These are phyloP conservation scores for Hipparchia semele DNA, from an alignment of 2,888 invertebrate species.

Conservation along the genomic window DNA sequence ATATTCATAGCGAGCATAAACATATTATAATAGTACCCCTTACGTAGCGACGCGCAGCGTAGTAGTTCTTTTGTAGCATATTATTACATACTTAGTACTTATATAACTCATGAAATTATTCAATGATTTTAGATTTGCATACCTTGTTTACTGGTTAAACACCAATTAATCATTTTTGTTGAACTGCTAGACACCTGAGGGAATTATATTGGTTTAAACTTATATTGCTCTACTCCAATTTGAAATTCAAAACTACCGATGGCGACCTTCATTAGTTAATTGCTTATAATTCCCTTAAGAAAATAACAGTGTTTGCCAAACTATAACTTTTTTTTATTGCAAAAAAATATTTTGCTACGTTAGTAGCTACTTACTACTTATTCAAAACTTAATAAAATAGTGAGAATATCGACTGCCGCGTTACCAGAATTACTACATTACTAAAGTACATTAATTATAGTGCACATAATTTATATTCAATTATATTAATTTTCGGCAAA, in stretches of 20 bases:
- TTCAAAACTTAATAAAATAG: no score
- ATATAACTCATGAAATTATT: background rate
- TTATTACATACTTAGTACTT: no score
- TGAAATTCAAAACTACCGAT: slow-evolving; percentile 53
- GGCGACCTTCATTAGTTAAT: slow-evolving; percentile 60
- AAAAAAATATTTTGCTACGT: background rate
- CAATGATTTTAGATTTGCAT: background rate
- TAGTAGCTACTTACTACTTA: no score
- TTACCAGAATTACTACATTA: background rate
- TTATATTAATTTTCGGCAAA: background rate
- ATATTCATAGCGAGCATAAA: no score
- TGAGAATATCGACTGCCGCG: background rate
- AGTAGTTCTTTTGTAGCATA: no score
- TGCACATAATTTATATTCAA: background rate
- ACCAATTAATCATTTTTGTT: slow-evolving; percentile 18
- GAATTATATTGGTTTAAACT: slow-evolving; percentile 54
- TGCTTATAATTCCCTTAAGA: slow-evolving; percentile 50
- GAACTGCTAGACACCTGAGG: slow-evolving; percentile 46
- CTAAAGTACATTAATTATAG: no score
- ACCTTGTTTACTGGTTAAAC: slow-evolving; percentile 8
- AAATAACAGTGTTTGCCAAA: background rate
- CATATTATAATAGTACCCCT: no score
- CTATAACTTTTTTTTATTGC: background rate
- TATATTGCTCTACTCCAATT: slow-evolving; percentile 58
- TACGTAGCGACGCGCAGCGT: no score